Evolutionary conservation across 53 echinoderm and acorn worm species (phyloP).

Genomic region (Luidia sarsii): DNA sequence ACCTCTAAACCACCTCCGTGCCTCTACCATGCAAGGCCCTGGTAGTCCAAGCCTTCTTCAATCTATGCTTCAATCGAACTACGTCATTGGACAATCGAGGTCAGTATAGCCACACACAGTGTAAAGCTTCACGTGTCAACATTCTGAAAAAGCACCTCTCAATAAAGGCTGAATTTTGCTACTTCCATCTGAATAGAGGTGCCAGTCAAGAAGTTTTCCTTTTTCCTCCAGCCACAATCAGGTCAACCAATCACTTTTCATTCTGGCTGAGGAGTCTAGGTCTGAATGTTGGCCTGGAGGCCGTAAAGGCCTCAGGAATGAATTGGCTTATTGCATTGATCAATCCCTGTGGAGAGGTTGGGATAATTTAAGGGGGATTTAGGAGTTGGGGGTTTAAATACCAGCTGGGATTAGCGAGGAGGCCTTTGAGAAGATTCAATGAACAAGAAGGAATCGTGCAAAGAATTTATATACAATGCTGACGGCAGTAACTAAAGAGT

Average conservation of each 20-base stretch:
- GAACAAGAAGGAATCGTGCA: too few relatives aligned
- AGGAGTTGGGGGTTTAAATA: background rate
- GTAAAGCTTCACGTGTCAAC: background rate
- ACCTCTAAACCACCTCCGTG: too few relatives aligned
- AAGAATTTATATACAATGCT: too few relatives aligned
- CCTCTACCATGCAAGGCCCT: too few relatives aligned
- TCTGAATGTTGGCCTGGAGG: too few relatives aligned
- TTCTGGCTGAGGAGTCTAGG: too few relatives aligned
- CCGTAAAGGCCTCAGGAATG: too few relatives aligned
- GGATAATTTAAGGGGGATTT: background rate
- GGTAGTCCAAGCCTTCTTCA: too few relatives aligned
- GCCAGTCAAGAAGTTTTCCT: conserved; percentile 36
- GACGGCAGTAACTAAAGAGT: too few relatives aligned
- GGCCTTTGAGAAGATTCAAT: background rate
- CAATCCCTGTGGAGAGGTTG: background rate
- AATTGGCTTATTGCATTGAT: conserved; percentile 1
- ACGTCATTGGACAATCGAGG: too few relatives aligned
- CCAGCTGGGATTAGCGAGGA: background rate
- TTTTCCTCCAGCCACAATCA: background rate
- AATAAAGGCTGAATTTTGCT: background rate
- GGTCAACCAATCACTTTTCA: conserved; percentile 23
- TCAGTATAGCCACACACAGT: background rate
- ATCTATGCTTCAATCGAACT: too few relatives aligned
- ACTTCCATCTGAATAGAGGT: conserved; percentile 5
- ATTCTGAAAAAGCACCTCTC: background rate